Base-by-base conservation (phyloP, 2,113 vertebrate species). In the Marcusenius ussheri region DNA sequence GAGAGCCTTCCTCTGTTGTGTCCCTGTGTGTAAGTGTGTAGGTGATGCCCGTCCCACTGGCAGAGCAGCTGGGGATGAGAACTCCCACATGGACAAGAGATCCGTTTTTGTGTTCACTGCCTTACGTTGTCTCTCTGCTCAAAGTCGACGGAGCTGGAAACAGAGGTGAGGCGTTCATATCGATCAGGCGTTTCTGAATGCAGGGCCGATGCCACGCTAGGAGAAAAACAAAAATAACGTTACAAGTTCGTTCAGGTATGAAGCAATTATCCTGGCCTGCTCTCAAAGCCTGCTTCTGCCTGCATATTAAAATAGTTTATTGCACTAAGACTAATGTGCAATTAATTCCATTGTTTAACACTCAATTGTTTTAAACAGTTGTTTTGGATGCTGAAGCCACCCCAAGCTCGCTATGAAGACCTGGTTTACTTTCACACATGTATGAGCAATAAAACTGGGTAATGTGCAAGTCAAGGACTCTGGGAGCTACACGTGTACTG, bases 91-190 rank as follows among this genome's bases (percentile, higher is more conserved):
- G 31, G 5, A 27, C 80, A 83, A 51, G n/a, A 90, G 3, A 45
- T 84, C 1, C 89, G 46, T 3, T 62, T 8, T 80, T 80, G 35
- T 17, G 35, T 17, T 42, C 74, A 17, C 1, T 87, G 0, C 95
- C 98, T 98, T 94, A 99, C 98, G 0, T 99, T 99, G 95, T 99
- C 98, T 93, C 98, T 96, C 94, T 99, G 98, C 93, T 99, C 98
- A 1, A 98, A 99, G 95, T 99, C 98, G 19, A 99, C 97, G 0
- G 98, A 99, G 94, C 97, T 98, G 95, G 98, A 99, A 89, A 99
- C 98, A 0, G 98, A 99, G 0, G 98, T 99, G 92, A 99, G 98
- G 10, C 98, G 98, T 88, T 99, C 98, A 0, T 99, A 99, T 62
- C 97, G 97, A 93, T 99, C 98, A 0, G 98, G 98, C 51, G 96